Evolutionary conservation across 2,113 vertebrate genomes (phyloP), one percentile per base, ranked within the genome.

Genomic region (Elgaria multicarinata): DNA sequence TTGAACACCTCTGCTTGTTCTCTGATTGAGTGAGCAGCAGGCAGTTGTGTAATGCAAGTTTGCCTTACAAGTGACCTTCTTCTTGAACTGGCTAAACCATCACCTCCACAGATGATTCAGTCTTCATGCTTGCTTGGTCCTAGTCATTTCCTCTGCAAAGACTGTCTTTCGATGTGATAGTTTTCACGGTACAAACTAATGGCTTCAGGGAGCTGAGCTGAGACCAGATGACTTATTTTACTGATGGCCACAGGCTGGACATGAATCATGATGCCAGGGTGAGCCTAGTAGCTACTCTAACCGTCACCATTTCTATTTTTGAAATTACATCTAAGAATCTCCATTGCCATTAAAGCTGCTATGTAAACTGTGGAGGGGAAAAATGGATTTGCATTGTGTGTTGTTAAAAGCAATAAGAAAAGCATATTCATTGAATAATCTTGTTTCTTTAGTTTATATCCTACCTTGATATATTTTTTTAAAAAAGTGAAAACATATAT

Each of bases 261-360:
- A 81, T 89, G 67, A 96, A 87, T 89, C 87, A n/a, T 79, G 79
- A 67, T 85, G 91, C 55, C 81, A 67, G 0, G 9, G 46, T 76
- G 87, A 3, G 1, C 76, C 87, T 78, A 39, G 77, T 62, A 91
- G 87, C 55, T 84, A 86, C 33, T 66, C 90, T 78, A 83, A 95
- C 75, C 86, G 71, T 83, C 24, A n/a, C 42, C 14, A 66, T 83
- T 92, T 94, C 90, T 94, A 7, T 90, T 94, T 94, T 88, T 76
- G 74, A 83, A 86, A 85, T 88, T 78, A 75, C 71, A 72, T 91
- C 62, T 53, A 92, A 75, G n/a, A 83, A 78, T 55, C 33, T 67
- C 33, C 36, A 8, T 0, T 91, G 46, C 26, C 67, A 82, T 44
- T 72, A 84, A 90, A 92, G 76, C 76, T n/a, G 72, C 12, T 87